Evolutionary conservation across 1,140 invertebrate species (phyloP).

Genomic region (Popillia japonica): DNA sequence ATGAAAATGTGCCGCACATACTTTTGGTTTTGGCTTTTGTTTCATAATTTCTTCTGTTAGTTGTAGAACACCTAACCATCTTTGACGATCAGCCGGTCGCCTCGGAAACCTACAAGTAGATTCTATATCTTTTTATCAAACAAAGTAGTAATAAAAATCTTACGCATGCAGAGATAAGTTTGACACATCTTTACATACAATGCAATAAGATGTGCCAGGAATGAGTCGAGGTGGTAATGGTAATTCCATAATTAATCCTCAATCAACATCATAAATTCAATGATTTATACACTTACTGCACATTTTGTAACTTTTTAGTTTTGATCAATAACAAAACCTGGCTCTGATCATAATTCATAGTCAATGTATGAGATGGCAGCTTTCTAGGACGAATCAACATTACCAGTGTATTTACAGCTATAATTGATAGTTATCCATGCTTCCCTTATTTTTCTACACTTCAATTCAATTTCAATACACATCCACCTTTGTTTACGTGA

Average conservation of each 20-base stretch:
- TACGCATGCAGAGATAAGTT: constrained; percentile 5
- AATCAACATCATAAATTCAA: too few species aligned
- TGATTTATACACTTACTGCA: too few species aligned
- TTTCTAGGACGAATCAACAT: too few species aligned
- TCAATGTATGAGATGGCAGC: too few species aligned
- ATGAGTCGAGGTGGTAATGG: constrained; percentile 23
- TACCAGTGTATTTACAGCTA: too few species aligned
- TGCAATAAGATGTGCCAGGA: constrained; percentile 11
- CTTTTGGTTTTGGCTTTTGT: constrained; percentile 16
- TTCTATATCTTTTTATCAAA: not conserved
- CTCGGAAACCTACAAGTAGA: not conserved
- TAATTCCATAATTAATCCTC: constrained; percentile 5
- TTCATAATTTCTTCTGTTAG: not conserved
- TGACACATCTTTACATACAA: not conserved
- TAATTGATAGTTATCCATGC: too few species aligned
- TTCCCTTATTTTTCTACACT: too few species aligned
- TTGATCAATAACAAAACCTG: too few species aligned
- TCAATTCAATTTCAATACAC: too few species aligned
- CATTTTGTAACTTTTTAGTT: too few species aligned
- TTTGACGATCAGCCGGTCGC: not conserved
- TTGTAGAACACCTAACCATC: constrained; percentile 3
- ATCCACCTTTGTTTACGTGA: too few species aligned
- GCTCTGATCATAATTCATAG: too few species aligned
- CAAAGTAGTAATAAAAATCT: not conserved
- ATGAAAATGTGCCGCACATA: constrained; percentile 22